Base-by-base conservation (phyloP, 2,888 invertebrate species). In the Dolichopus griseipennis region DNA sequence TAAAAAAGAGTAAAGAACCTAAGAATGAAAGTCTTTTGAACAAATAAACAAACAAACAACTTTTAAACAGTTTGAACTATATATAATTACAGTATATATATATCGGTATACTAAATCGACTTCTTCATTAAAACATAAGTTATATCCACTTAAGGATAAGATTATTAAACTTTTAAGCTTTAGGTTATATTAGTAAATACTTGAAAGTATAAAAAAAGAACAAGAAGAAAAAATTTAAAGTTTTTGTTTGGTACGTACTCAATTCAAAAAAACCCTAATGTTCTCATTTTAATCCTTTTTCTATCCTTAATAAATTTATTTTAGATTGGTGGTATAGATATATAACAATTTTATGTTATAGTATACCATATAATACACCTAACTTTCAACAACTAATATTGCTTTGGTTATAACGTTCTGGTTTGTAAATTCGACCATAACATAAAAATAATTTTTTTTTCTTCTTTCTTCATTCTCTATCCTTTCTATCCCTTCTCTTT, bases 81-180 rank as follows among this genome's bases (percentile, higher is more conserved):
- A 52, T 52, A 52, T 18, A 52, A 3, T 27, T 5, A 27, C 2
- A 27, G 5, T 27, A 27, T 4, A 52, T 18, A 18, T 52, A 52
- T 52, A 52, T 52, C 3, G 2, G 18, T n/a, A 6, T 52, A 12
- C 52, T 52, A 52, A 52, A 52, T 52, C 52, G 15, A n/a, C 52
- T 52, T 52, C 18, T 52, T 52, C 52, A 52, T 52, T 52, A 52
- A 52, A 52, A 52, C 52, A 52, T 52, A 52, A 52, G 52, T 52
- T 52, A 52, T 52, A 52, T 52, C 52, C 52, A 52, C 18, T 52
- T 52, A 52, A 52, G 52, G 52, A 52, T 52, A 52, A 52, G 52
- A 52, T 52, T 52, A 52, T 52, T 52, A 52, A 52, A 52, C 52
- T 52, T 52, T 52, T 52, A n/a, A 52, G 52, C 52, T 52, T 52